Evolutionary conservation across 2,888 invertebrate genomes (phyloP), one percentile per base, ranked within the genome.

Genomic region (Rotaria magnacalcarata): DNA sequence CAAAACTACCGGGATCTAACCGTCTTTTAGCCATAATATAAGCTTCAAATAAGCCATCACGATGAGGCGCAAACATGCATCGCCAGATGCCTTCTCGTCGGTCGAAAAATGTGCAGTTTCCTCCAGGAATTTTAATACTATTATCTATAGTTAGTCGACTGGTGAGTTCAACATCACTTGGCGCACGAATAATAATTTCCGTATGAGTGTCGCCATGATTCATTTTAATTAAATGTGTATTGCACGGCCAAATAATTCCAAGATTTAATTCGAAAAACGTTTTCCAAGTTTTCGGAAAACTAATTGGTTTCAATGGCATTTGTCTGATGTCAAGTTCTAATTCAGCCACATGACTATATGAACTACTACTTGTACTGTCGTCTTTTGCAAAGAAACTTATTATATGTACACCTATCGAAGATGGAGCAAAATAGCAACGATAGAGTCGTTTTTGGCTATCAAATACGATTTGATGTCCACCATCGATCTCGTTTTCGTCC

Each of bases 241-340:
- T 67, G 67, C 67, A 67, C 67, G 67, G 67, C 67, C 27, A 67
- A 67, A 67, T 16, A 34, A 67, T 34, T 67, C 27, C 67, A 27
- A 67, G 67, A 2, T 67, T 67, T 34, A 67, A 67, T 27, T 67
- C 67, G 10, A 10, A 67, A 19, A 67, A 67, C 4, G 67, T 6
- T 10, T 67, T 67, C 67, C 67, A 67, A n/a, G 67, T 67, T 67
- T 67, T n/a, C 27, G 67, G 67, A 67, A 67, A 67, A n/a, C 67
- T 67, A 34, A 67, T 67, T 34, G 67, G 67, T 41, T 85, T 85
- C 8, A 58, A 58, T 24, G 43, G 43, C 16, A 80, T 80, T 58
- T 85, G 80, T n/a, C 54, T 84, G n/a, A 80, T 34, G 24, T 43
- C 58, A 1, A 85, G 24, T 43, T 43, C 19, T 47, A 56, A 85